Evolutionary conservation across 2,797 vertebrate species (phyloP), one percentile per base, ranked within the genome.

Genomic region (Dermochelys coriacea): DNA sequence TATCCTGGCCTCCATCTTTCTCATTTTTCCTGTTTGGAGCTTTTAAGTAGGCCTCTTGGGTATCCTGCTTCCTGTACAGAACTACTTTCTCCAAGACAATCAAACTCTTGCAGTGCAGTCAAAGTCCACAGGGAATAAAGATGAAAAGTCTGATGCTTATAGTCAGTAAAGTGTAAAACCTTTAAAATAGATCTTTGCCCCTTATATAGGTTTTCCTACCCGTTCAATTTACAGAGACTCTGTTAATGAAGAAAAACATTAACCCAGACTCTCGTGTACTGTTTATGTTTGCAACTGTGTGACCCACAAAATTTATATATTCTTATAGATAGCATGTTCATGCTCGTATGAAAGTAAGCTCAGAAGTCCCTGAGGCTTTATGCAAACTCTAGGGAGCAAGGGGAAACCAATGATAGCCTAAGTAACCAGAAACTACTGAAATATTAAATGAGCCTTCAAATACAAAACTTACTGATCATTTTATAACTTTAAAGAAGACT

Each of bases 1-100:
- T 80, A 45, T 64, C 27, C 51, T n/a, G 4, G 18, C 50, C 81
- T 91, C 64, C 8, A 16, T 83, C 23, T 81, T 96, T 64, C 80
- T 81, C 93, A 37, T 79, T 84, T 77, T 87, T 90, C 80, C 59
- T 81, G 12, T 34, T 92, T 80, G 78, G 59, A 79, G 82, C 25
- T 89, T 95, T 82, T 55, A 95, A 93, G 77, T 10, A 88, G 80
- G 57, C 85, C 86, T 87, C 88, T 95, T 97, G 84, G 93, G 51
- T 96, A 80, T 95, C 88, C 90, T 84, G 85, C 96, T 98, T 98
- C 96, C 96, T 95, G 89, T 93, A 59, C 0, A 47, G 57, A 81
- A 88, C 31, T 2, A 25, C 55, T 95, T 96, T 74, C 87, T 85
- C 90, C 83, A 52, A 91, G 96, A 96, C 90, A 98, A 98, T 98